A percentile compares a stretch with the other conserved stretches of the same genome.
Evolutionary conservation across 1,140 invertebrate genomes (phyloP).

Genomic region (Saxidomus purpurata): DNA sequence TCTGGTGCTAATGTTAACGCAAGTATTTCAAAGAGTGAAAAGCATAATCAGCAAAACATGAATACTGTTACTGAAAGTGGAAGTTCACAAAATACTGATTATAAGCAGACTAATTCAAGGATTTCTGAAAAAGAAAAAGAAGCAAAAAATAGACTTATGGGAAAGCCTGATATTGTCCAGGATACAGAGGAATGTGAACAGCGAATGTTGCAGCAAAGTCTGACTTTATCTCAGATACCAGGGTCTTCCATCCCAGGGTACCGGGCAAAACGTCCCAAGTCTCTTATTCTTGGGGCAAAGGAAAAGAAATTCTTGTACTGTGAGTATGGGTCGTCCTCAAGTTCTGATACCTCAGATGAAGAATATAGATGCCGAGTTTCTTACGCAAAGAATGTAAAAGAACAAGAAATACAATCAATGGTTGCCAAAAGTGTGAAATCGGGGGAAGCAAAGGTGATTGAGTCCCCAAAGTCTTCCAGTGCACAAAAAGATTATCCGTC

Average conservation of each 20-base stretch:
- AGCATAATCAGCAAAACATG: not conserved
- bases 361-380: conserved; percentile 66
- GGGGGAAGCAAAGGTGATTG: conserved; percentile 70
- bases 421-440: conserved; percentile 51
- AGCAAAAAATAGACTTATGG: conserved; percentile 55
- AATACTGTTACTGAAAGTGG: not conserved
- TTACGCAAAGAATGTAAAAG: conserved; percentile 67
- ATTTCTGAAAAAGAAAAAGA: not conserved
- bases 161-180: conserved; percentile 75
- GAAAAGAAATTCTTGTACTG: conserved; percentile 79
- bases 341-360: conserved; percentile 65
- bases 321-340: conserved; percentile 77
- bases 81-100: not conserved
- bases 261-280: conserved; percentile 74
- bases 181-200: conserved; percentile 74
- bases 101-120: not conserved
- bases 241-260: conserved; percentile 55
- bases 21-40: not conserved
- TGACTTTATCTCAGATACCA: conserved; percentile 54
- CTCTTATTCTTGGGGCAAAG: conserved; percentile 77
- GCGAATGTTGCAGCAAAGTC: conserved; percentile 39
- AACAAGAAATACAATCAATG: conserved; percentile 49
- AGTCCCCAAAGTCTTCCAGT: conserved; percentile 35
- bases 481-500: not conserved
- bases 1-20: not conserved